Evolutionary conservation across 2,797 vertebrate species (phyloP), one percentile per base, ranked within the genome.

Genomic region (Onychomys arenicola): DNA sequence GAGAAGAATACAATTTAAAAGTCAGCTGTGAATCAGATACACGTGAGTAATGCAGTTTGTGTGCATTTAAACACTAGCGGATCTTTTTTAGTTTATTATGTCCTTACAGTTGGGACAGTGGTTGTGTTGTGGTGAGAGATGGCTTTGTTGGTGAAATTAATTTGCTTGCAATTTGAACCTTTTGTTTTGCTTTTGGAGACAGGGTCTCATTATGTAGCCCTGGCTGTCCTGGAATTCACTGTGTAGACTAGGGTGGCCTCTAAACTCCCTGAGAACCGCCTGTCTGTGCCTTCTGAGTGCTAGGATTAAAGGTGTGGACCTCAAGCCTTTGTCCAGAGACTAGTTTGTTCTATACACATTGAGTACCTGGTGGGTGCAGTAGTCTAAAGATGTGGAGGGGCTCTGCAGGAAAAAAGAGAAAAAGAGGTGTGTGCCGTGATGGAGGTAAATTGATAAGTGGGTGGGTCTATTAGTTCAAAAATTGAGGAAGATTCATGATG

Each of bases 401-500:
- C 71, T 73, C 14, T 77, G 17, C 46, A 75, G 43, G 46, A 32
- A 89, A 94, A 83, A 89, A 23, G 46, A 32, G 90, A 94, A 80
- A 89, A 23, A 32, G 32, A 67, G 40, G 17, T 75, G 32, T 90
- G 43, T 95, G 55, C 3, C 23, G 49, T 80, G 69, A 19, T 69
- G 84, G 87, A 91, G 12, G 37, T 77, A 81, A 80, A 46, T 25
- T 75, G 21, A 8, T 65, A 96, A 86, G 27, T 69, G 8, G 34
- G 40, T n/a, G 78, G 83, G 43, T 75, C 46, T 80, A 9, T 95
- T 89, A 95, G 61, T 85, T 95, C 95, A 83, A 77, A 95, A 93
- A 67, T 86, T 78, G 63, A 77, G 92, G 67, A 77, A 92, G 89
- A 49, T 21, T 40, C 87, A 0, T 19, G 25, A 25, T 90, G 40